A percentile compares a stretch with the other conserved stretches of the same genome.
Evolutionary conservation across 1,140 invertebrate species (phyloP).

Genomic region (Bombus vancouverensis): DNA sequence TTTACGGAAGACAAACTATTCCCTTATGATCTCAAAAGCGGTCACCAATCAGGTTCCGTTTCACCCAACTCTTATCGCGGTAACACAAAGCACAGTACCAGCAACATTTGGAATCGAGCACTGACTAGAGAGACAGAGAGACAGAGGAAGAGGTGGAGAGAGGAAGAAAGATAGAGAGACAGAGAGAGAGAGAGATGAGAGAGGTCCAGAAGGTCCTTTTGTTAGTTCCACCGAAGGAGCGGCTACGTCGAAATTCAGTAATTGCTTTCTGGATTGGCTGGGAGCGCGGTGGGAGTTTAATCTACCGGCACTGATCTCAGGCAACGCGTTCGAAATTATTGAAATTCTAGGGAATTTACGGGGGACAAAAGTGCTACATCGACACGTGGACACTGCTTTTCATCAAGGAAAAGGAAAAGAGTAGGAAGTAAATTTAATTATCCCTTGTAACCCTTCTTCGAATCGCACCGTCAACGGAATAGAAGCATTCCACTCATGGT

Average conservation of each 20-base stretch:
- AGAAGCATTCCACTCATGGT: slow-evolving; percentile 6
- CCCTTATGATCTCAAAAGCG: slow-evolving; percentile 22
- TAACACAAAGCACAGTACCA: slow-evolving; percentile 46
- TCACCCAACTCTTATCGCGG: slow-evolving; percentile 60
- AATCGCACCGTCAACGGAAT: background rate
- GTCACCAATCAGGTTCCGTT: slow-evolving; percentile 48
- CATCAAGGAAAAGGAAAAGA: background rate
- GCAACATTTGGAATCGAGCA: slow-evolving; percentile 50
- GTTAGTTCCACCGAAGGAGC: slow-evolving; percentile 60
- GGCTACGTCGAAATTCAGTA: slow-evolving; percentile 66
- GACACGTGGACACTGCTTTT: background rate
- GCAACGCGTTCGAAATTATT: slow-evolving; percentile 51
- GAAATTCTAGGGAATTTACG: slow-evolving; percentile 26
- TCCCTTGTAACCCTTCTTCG: background rate
- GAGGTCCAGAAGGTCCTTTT: slow-evolving; percentile 64
- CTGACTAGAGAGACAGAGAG: background rate
- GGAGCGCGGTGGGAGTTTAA: slow-evolving; percentile 65
- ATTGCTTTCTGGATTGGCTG: slow-evolving; percentile 74
- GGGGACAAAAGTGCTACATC: background rate
- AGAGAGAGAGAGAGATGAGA: slow-evolving; percentile 15
- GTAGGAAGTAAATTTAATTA: slow-evolving; percentile 2
- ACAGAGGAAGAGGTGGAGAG: background rate
- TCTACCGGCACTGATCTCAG: slow-evolving; percentile 52
- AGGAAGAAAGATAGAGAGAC: slow-evolving; percentile 10
- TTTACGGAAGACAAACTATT: background rate